These are phyloP conservation scores for Argyresthia albistria DNA, from an alignment of 2,888 invertebrate species.

Conservation along the genomic window DNA sequence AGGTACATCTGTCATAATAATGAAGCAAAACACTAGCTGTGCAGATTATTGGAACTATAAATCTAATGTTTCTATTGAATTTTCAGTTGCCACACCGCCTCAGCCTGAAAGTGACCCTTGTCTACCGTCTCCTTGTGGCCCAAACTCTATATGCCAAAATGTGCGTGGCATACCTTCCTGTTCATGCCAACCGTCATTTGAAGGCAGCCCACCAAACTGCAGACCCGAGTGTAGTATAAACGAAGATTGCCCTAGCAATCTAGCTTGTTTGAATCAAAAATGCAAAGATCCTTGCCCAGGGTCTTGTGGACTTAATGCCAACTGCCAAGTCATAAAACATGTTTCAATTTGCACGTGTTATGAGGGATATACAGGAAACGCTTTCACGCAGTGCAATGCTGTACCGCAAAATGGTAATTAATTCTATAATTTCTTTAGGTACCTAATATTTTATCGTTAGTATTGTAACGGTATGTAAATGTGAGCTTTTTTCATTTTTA, in stretches of 20 bases:
- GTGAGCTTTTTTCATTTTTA: neutral
- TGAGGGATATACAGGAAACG: slow-evolving; percentile 73
- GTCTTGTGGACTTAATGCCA: slow-evolving; percentile 74
- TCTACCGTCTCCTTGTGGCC: slow-evolving; percentile 78
- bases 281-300: slow-evolving; percentile 81
- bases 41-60: neutral
- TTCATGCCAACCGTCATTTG: slow-evolving; percentile 74
- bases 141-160: slow-evolving; percentile 74
- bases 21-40: neutral
- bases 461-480: no score
- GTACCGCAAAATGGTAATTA: slow-evolving; percentile 43
- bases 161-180: slow-evolving; percentile 71
- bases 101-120: slow-evolving; percentile 70
- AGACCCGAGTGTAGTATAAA: slow-evolving; percentile 78
- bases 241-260: slow-evolving; percentile 76
- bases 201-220: slow-evolving; percentile 78
- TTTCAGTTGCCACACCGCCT: slow-evolving; percentile 38
- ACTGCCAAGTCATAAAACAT: slow-evolving; percentile 74
- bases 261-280: slow-evolving; percentile 78
- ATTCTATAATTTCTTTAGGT: neutral
- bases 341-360: slow-evolving; percentile 75
- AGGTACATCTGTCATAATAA: slow-evolving; percentile 27
- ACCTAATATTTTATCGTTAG: neutral
- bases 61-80: slow-evolving; percentile 4
- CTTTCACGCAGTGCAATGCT: slow-evolving; percentile 67